These are phyloP conservation scores for Speoplatyrhinus poulsoni DNA, from an alignment of 2,113 vertebrate genomes.

Conservation along the genomic window DNA sequence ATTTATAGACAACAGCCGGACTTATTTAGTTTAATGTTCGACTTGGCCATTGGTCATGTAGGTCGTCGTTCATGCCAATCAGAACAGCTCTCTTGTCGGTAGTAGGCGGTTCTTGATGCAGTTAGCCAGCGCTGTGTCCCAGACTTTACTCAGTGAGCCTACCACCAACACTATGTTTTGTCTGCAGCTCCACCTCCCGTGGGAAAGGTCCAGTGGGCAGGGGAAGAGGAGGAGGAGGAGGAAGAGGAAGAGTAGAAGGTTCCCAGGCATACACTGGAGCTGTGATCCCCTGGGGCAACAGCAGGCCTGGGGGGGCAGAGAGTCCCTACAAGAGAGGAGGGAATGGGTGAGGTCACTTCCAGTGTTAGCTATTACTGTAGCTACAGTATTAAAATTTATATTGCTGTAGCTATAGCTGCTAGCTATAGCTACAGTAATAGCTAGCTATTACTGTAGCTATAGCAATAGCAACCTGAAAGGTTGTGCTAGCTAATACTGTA, in stretches of 20 bases:
- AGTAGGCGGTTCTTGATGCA: no score
- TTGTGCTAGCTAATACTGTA: neutral
- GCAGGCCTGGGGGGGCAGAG: neutral
- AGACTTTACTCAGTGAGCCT: no score
- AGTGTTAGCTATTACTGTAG: neutral
- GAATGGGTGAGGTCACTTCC: neutral
- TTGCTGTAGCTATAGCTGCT: neutral
- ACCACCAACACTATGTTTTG: neutral
- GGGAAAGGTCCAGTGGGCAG: constrained; percentile 4
- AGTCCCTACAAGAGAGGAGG: neutral
- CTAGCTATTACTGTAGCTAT: neutral
- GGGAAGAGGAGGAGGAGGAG: neutral
- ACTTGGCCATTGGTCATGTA: no score
- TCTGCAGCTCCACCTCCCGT: no score
- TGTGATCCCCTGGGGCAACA: neutral
- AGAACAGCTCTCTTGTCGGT: neutral
- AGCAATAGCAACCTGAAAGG: no score
- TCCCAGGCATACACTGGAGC: neutral
- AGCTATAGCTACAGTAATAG: neutral
- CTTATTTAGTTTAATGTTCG: no score
- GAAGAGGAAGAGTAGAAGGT: neutral
- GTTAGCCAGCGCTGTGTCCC: neutral
- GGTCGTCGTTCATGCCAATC: no score
- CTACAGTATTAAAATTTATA: neutral
- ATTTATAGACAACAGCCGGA: no score